phyloP scores from a whole-genome alignment of 2,888 invertebrate species.

The Oeneis ivallda region DNA sequence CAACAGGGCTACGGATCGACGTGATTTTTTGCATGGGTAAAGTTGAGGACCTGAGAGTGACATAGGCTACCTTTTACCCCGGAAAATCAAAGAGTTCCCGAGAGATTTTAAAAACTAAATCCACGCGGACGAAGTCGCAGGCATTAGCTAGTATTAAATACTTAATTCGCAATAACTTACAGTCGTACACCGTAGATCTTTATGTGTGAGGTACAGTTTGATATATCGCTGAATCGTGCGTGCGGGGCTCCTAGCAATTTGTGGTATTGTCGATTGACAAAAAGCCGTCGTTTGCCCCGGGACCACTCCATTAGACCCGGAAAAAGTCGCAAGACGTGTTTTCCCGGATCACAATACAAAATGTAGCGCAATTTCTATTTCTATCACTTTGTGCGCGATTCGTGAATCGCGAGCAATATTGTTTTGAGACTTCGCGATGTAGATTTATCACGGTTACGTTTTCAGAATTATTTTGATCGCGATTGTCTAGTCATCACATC shows the following conservation, averaged over 20 bases:
- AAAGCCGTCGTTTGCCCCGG: slow-evolving; percentile 57
- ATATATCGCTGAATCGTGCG: slow-evolving; percentile 28
- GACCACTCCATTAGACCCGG: slow-evolving; percentile 49
- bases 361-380: slow-evolving; percentile 62
- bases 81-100: too few relatives aligned
- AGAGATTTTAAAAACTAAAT: too few relatives aligned
- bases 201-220: slow-evolving; percentile 11
- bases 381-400: slow-evolving; percentile 40
- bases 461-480: slow-evolving; percentile 1
- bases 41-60: too few relatives aligned
- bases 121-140: too few relatives aligned
- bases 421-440: slow-evolving; percentile 13
- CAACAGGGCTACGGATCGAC: too few relatives aligned
- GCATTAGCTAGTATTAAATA: too few relatives aligned
- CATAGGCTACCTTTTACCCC: too few relatives aligned
- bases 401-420: slow-evolving; percentile 3
- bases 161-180: neutral
- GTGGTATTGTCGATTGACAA: slow-evolving; percentile 64
- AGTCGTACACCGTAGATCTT: neutral
- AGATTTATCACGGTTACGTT: slow-evolving; percentile 17
- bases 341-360: slow-evolving; percentile 59
- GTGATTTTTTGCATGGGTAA: too few relatives aligned
- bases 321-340: slow-evolving; percentile 56
- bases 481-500: neutral
- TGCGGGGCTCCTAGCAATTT: slow-evolving; percentile 51